These are phyloP conservation scores for Ostrea edulis DNA, from an alignment of 1,140 invertebrate genomes.

Conservation along the genomic window DNA sequence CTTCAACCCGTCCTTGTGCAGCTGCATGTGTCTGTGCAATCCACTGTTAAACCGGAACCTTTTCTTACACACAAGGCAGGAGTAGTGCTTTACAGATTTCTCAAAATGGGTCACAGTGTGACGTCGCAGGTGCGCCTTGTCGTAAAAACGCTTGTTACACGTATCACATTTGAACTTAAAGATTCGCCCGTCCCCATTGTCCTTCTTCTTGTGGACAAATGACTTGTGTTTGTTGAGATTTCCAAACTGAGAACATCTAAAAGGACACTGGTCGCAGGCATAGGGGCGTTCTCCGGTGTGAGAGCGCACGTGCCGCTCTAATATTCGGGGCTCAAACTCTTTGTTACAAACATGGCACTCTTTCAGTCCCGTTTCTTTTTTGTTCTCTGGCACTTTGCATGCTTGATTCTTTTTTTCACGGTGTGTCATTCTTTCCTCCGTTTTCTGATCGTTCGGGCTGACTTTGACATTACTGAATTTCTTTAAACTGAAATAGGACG, in stretches of 20 bases:
- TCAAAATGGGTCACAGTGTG: neutral
- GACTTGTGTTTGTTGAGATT: slow-evolving; percentile 27
- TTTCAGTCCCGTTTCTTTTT: neutral
- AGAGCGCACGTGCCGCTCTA: slow-evolving; percentile 1
- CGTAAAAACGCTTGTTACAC: slow-evolving; percentile 1
- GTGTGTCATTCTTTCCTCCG: neutral
- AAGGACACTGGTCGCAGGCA: neutral
- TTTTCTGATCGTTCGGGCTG: neutral
- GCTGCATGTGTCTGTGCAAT: slow-evolving; percentile 23
- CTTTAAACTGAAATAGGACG: neutral
- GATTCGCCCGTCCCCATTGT: neutral
- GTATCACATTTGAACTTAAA: neutral
- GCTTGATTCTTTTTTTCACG: neutral
- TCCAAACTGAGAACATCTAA: neutral
- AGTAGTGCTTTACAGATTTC: slow-evolving; percentile 5
- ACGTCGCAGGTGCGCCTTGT: neutral
- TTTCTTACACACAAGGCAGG: slow-evolving; percentile 13
- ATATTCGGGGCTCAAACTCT: neutral
- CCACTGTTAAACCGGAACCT: neutral
- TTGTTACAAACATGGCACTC: slow-evolving; percentile 1
- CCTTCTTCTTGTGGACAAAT: neutral
- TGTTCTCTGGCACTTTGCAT: neutral
- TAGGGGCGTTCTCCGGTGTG: neutral
- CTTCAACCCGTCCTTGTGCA: slow-evolving; percentile 23
- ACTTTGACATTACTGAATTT: neutral